A percentile compares a stretch with the other conserved stretches of the same genome.
phyloP scores from a whole-genome alignment of 2,888 invertebrate genomes.

The Luffia ferchaultella region DNA sequence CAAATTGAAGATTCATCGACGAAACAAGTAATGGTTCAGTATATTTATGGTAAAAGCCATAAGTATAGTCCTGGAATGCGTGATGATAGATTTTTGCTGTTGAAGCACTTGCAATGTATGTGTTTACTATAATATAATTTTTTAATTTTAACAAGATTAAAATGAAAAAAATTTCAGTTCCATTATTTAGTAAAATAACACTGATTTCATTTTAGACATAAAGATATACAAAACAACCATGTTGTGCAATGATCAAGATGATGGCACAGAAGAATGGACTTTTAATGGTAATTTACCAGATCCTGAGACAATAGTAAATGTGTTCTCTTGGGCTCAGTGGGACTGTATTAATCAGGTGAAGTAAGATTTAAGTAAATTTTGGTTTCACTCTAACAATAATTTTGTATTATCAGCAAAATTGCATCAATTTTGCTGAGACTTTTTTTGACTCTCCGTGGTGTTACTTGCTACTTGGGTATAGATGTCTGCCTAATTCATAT shows the following conservation, averaged over 20 bases:
- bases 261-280: constrained; percentile 47
- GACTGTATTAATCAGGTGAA: constrained; percentile 71
- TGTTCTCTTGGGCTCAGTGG: constrained; percentile 90
- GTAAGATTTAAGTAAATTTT: background rate
- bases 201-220: constrained; percentile 19
- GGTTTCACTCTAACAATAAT: too few relatives aligned
- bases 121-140: constrained; percentile 16
- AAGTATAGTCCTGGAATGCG: constrained; percentile 56
- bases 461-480: too few relatives aligned
- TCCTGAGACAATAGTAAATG: constrained; percentile 69
- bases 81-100: constrained; percentile 74
- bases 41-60: constrained; percentile 71
- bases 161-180: background rate
- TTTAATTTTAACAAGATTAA: background rate
- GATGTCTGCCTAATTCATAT: too few relatives aligned
- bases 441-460: too few relatives aligned
- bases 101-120: constrained; percentile 83
- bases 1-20: constrained; percentile 61
- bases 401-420: too few relatives aligned
- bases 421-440: too few relatives aligned
- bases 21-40: constrained; percentile 82
- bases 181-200: background rate
- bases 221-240: constrained; percentile 35
- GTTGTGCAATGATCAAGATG: constrained; percentile 52
- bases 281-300: constrained; percentile 61